Percentiles rank a stretch among this genome's conserved stretches.
These are phyloP conservation scores for Luffia ferchaultella DNA, from an alignment of 2,888 invertebrate genomes.

Conservation along the genomic window DNA sequence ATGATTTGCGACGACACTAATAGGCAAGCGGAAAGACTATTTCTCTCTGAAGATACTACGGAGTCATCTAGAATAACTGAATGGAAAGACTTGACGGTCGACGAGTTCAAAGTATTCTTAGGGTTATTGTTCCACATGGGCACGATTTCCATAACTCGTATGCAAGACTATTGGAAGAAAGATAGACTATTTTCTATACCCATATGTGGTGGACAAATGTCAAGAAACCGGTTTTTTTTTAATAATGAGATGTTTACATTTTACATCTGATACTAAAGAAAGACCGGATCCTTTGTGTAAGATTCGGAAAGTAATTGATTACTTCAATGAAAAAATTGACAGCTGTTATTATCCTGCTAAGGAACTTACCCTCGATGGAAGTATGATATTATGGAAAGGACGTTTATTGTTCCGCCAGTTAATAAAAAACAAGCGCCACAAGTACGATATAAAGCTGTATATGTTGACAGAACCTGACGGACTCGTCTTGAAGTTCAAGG, in stretches of 20 bases:
- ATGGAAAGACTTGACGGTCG: too few species aligned
- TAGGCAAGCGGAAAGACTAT: neutral
- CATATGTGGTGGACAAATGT: neutral
- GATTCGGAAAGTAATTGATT: conserved; percentile 19
- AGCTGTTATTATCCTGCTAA: conserved; percentile 15
- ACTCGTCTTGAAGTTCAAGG: neutral
- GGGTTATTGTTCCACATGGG: conserved; percentile 5
- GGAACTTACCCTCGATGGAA: conserved; percentile 15
- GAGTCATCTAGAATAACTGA: too few species aligned
- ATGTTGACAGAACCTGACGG: conserved; percentile 14
- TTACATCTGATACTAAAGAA: conserved; percentile 19
- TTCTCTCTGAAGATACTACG: too few species aligned
- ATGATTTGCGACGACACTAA: too few species aligned
- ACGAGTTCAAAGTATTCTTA: conserved; percentile 2
- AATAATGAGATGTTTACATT: conserved; percentile 13
- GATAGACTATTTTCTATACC: conserved; percentile 1
- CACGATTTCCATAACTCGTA: conserved; percentile 4
- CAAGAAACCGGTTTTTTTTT: neutral
- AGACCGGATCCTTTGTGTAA: conserved; percentile 17
- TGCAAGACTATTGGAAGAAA: conserved; percentile 5
- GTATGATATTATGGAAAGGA: conserved; percentile 15
- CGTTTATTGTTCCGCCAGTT: conserved; percentile 4
- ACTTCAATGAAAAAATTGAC: conserved; percentile 22
- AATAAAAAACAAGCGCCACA: too few species aligned
- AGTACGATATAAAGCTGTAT: too few species aligned